These are phyloP conservation scores for Gastrophryne carolinensis DNA, from an alignment of 2,797 vertebrate genomes.

Conservation along the genomic window DNA sequence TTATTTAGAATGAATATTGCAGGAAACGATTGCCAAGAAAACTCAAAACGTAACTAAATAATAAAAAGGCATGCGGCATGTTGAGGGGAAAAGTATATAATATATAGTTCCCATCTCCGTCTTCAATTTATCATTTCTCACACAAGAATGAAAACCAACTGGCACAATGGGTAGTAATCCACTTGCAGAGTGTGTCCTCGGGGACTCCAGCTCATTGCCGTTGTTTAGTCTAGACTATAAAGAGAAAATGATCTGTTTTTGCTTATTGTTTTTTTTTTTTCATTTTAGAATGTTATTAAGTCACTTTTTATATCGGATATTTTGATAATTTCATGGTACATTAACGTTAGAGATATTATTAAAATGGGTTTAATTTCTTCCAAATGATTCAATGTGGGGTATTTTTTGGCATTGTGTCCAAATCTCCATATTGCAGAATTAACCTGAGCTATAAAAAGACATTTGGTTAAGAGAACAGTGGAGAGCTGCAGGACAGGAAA, in stretches of 20 bases:
- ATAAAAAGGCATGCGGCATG: conserved; percentile 21
- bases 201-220: conserved; percentile 13
- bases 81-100: conserved; percentile 32
- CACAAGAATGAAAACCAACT: conserved; percentile 43
- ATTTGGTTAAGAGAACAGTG: neutral
- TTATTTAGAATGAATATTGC: conserved; percentile 46
- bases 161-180: conserved; percentile 43
- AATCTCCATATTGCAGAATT: neutral
- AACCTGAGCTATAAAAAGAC: neutral
- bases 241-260: conserved; percentile 23
- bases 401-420: neutral
- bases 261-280: conserved; percentile 4
- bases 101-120: conserved; percentile 7
- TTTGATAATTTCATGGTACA: neutral
- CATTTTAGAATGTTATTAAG: neutral
- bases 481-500: neutral
- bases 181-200: conserved; percentile 18
- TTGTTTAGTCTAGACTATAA: conserved; percentile 40
- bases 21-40: conserved; percentile 41
- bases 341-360: neutral
- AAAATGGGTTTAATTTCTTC: neutral
- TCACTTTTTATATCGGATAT: neutral
- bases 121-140: conserved; percentile 35
- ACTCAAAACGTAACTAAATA: conserved; percentile 37
- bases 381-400: neutral